Evolutionary conservation across 1,140 invertebrate genomes (phyloP).

Genomic region (Zaprionus davidi): DNA sequence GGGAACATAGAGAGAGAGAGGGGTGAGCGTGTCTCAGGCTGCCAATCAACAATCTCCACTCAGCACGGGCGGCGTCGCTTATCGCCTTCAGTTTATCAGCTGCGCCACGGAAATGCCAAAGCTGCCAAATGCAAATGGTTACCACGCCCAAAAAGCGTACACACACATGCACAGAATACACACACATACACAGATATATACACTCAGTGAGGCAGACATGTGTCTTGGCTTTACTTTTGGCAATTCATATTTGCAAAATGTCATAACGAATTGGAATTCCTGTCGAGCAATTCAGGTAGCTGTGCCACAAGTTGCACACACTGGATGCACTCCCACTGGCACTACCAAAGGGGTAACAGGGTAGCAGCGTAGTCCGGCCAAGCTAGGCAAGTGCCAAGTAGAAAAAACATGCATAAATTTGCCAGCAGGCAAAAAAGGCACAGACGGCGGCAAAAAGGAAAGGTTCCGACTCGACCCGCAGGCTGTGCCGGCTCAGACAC

Average conservation of each 20-base stretch:
- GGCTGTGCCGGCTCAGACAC: background rate
- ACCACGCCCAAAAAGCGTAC: slow-evolving; percentile 58
- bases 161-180: slow-evolving; percentile 5
- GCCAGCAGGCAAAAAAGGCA: background rate
- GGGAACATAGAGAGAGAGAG: background rate
- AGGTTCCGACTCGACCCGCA: slow-evolving; percentile 61
- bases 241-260: slow-evolving; percentile 52
- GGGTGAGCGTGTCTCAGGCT: slow-evolving; percentile 7
- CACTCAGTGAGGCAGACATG: slow-evolving; percentile 1
- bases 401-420: slow-evolving; percentile 56
- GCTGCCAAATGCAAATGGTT: slow-evolving; percentile 45
- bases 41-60: slow-evolving; percentile 68
- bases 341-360: too few relatives aligned
- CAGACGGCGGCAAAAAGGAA: slow-evolving; percentile 60
- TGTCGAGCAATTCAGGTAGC: slow-evolving; percentile 54
- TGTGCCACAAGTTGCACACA: background rate
- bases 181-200: background rate
- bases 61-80: slow-evolving; percentile 1
- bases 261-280: slow-evolving; percentile 67
- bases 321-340: background rate
- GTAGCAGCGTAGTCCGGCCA: background rate
- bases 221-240: slow-evolving; percentile 12
- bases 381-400: slow-evolving; percentile 58
- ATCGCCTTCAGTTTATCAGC: slow-evolving; percentile 52
- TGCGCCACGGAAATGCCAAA: slow-evolving; percentile 65